Conservation (phyloP, 2,888 invertebrate species). For the Tromatobia lineatoria region DNA sequence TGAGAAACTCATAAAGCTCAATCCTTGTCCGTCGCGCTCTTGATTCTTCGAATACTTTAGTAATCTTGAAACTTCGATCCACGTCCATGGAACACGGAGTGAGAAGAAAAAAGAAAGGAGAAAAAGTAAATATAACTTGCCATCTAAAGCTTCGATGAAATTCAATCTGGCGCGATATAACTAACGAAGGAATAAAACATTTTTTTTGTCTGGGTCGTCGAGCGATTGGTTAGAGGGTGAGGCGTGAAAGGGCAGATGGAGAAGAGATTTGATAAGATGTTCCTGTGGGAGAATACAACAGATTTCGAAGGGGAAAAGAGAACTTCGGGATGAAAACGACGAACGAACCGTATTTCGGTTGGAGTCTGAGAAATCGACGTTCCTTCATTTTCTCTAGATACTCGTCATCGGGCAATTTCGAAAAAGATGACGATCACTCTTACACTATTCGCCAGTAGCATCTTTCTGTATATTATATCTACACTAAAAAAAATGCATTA, state of each 20-base stretch:
- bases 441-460: background rate
- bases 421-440: too few relatives aligned
- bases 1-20: slow-evolving; percentile 48
- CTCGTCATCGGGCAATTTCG: background rate
- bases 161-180: slow-evolving; percentile 81
- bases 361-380: slow-evolving; percentile 24
- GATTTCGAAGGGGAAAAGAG: slow-evolving; percentile 12
- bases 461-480: too few relatives aligned
- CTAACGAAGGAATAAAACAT: slow-evolving; percentile 83
- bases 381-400: slow-evolving; percentile 15
- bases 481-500: too few relatives aligned
- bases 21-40: slow-evolving; percentile 14
- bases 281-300: slow-evolving; percentile 10
- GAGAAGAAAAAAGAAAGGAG: slow-evolving; percentile 47
- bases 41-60: slow-evolving; percentile 7
- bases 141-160: slow-evolving; percentile 71
- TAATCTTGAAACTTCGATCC: slow-evolving; percentile 51
- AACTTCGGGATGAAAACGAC: slow-evolving; percentile 20
- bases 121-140: slow-evolving; percentile 44
- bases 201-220: slow-evolving; percentile 66
- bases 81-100: slow-evolving; percentile 31
- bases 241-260: background rate
- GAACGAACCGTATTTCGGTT: slow-evolving; percentile 37
- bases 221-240: background rate
- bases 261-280: slow-evolving; percentile 30